Percentiles rank a stretch among this genome's conserved stretches.
These are phyloP conservation scores for Tetanocera ferruginea DNA, from an alignment of 2,888 invertebrate species.

Conservation along the genomic window DNA sequence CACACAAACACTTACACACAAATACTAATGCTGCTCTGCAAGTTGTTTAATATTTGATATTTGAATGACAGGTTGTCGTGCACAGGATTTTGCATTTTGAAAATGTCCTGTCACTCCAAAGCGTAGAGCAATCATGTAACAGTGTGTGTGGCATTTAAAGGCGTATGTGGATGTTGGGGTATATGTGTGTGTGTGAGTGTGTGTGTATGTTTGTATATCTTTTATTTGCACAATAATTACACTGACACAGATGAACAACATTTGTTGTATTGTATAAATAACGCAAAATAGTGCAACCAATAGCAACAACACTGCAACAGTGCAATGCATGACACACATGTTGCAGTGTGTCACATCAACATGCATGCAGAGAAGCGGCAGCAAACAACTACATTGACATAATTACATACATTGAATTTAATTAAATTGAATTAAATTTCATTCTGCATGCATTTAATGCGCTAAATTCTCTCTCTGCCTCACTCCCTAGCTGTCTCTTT, in stretches of 20 bases:
- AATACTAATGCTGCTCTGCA: background rate
- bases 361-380: constrained; percentile 5
- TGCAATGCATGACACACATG: constrained; percentile 17
- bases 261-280: constrained; percentile 15
- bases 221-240: constrained; percentile 11
- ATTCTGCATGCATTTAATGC: background rate
- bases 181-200: constrained; percentile 3
- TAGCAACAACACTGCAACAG: constrained; percentile 29
- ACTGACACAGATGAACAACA: background rate
- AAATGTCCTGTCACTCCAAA: constrained; percentile 48
- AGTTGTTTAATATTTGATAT: constrained; percentile 57
- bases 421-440: constrained; percentile 20
- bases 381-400: background rate
- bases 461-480: background rate
- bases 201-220: background rate
- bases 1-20: background rate
- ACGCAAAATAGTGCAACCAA: constrained; percentile 15
- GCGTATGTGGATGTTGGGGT: constrained; percentile 1
- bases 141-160: background rate
- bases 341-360: constrained; percentile 27
- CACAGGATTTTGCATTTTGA: constrained; percentile 53
- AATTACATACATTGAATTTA: background rate
- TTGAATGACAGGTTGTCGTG: constrained; percentile 65
- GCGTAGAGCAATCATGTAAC: constrained; percentile 15
- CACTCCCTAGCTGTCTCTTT: background rate